Evolutionary conservation across 2,888 invertebrate species (phyloP), one percentile per base, ranked within the genome.

Genomic region (Cenopis cana): DNA sequence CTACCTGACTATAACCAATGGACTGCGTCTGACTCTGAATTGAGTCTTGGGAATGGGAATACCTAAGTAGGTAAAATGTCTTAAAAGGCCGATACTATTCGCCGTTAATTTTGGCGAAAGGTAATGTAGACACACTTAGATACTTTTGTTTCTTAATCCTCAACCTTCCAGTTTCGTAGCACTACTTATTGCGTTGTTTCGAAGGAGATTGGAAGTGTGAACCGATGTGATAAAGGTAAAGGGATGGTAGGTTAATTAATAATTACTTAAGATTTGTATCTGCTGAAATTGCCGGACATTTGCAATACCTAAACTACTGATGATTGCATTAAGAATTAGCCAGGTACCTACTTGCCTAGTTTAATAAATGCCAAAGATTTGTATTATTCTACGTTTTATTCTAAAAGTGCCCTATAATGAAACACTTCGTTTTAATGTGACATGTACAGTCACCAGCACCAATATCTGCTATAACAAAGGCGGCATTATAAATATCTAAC

Each of bases 311-410:
- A 54, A 24, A 24, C 24, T 24, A 4, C 24, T 29, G 24, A 54
- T 54, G 8, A 54, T 14, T 41, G 24, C 2, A 14, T 14, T n/a
- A 14, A n/a, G 18, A 20, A 52, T 52, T 20, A 20, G 20, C 52
- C n/a, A 56, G 24, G 8, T 24, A n/a, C n/a, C n/a, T n/a, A n/a
- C n/a, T 14, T n/a, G 6, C 14, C 14, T n/a, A 36, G 10, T 50
- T 36, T 36, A 52, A n/a, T 24, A 17, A 24, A n/a, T 54, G 33
- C 10, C 46, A 55, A 33, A 38, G 14, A 59, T 59, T 50, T 14
- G 70, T 71, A 71, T 71, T 71, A 67, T 67, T 61, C 65, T 61
- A 50, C 66, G 38, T 71, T 67, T 60, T 66, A 8, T 20, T 18
- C 20, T n/a, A 54, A 60, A 41, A 71, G 66, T 70, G 60, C 54